Evolutionary conservation across 2,113 vertebrate species (phyloP).

Genomic region (Colinus virginianus): DNA sequence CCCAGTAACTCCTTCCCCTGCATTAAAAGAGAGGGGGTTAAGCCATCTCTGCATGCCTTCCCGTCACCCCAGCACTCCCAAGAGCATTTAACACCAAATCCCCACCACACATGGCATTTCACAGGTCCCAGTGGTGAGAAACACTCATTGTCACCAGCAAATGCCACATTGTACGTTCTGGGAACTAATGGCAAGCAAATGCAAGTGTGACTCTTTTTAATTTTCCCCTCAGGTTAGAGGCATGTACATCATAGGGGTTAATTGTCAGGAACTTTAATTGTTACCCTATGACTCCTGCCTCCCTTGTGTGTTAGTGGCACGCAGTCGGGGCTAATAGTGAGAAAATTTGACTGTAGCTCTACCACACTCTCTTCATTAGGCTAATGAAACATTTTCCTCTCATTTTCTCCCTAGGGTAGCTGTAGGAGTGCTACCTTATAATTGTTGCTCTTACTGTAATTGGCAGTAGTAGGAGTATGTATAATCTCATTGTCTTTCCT

Average conservation of each 20-base stretch:
- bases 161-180: conserved; percentile 40
- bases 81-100: conserved; percentile 47
- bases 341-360: conserved; percentile 74
- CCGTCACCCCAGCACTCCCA: not conserved
- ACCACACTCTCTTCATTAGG: conserved; percentile 80
- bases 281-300: conserved; percentile 73
- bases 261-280: conserved; percentile 84
- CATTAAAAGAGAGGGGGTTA: conserved; percentile 20
- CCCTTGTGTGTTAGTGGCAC: conserved; percentile 72
- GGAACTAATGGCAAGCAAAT: conserved; percentile 57
- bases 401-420: conserved; percentile 84
- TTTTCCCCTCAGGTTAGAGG: conserved; percentile 73
- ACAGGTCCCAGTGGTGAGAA: conserved; percentile 27
- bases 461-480: conserved; percentile 83
- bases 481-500: conserved; percentile 86
- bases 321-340: conserved; percentile 79
- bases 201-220: conserved; percentile 55
- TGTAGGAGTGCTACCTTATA: conserved; percentile 84
- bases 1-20: conserved; percentile 1
- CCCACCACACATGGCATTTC: not conserved
- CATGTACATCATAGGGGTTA: conserved; percentile 65
- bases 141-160: conserved; percentile 47
- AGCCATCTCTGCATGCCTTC: not conserved
- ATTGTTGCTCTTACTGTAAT: conserved; percentile 85
- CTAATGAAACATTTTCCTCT: conserved; percentile 87